Evolutionary conservation across 2,113 vertebrate species (phyloP), one percentile per base, ranked within the genome.

Genomic region (Pycnonotus jocosus): DNA sequence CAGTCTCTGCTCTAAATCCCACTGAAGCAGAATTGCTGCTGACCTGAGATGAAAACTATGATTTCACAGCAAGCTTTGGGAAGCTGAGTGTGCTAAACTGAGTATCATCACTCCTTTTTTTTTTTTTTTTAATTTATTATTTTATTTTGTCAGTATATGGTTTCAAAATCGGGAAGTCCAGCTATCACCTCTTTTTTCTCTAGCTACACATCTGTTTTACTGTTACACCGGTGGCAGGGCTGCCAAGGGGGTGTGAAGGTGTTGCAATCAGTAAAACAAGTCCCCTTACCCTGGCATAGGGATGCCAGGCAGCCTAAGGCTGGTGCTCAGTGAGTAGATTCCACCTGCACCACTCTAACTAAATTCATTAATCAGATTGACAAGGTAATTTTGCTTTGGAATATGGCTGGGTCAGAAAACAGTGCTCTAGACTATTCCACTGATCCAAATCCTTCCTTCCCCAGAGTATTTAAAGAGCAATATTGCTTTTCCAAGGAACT

Each of bases 51-150:
- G 40, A 74, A 94, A 89, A 65, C 22, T 58, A 2, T 15, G 50
- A 66, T 53, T 84, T 71, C 53, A 53, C 51, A 81, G 47, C 6
- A 78, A 73, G 27, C 18, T 78, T 65, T 24, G 42, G 61, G 25
- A 86, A 68, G 51, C 7, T 30, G 31, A 66, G 6, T 48, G 8
- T 48, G 30, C 56, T 54, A 71, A 85, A 78, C 4, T 7, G 8
- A 72, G 2, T 12, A 12, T 44, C 2, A 4, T 33, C 1, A 38
- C 8, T 11, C n/a, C n/a, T n/a, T n/a, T n/a, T 54, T 22, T 19
- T 47, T 15, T 35, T 13, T 8, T 8, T 31, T 50, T 18, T 17
- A 8, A n/a, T 31, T 16, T 11, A n/a, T 8, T 24, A 38, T 18
- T 85, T n/a, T 56, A 45, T 61, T 79, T 82, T 48, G 33, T 11